Evolutionary conservation across 2,113 vertebrate species (phyloP).

Genomic region (Perca fluviatilis): DNA sequence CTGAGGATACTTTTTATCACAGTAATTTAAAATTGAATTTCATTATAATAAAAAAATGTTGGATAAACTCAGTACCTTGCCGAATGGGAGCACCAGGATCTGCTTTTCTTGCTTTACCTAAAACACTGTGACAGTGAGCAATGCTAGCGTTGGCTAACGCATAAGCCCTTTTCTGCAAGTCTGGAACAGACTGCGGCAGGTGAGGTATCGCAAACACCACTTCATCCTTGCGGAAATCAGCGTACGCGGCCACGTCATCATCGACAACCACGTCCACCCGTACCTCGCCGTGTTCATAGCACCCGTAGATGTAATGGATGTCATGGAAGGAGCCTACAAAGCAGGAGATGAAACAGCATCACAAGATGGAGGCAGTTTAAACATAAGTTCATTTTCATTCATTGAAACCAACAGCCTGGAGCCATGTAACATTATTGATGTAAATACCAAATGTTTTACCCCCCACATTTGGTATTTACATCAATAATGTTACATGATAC

Average conservation of each 20-base stretch:
- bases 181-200: not conserved
- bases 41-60: not conserved
- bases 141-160: not conserved
- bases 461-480: no score
- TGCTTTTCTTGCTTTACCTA: not conserved
- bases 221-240: slow-evolving; percentile 29
- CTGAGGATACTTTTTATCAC: not conserved
- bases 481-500: no score
- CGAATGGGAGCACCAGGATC: not conserved
- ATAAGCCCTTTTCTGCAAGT: not conserved
- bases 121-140: slow-evolving; percentile 15
- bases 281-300: slow-evolving; percentile 23
- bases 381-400: no score
- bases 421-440: no score
- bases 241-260: not conserved
- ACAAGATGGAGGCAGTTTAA: not conserved
- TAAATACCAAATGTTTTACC: no score
- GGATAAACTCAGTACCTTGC: slow-evolving; percentile 18
- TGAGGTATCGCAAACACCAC: not conserved
- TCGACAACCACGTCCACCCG: not conserved
- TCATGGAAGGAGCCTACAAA: slow-evolving; percentile 9
- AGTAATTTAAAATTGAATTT: not conserved
- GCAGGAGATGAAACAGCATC: not conserved
- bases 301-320: slow-evolving; percentile 29
- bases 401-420: no score